Evolutionary conservation across 2,888 invertebrate genomes (phyloP).

Genomic region (Gasteruption jaculator): DNA sequence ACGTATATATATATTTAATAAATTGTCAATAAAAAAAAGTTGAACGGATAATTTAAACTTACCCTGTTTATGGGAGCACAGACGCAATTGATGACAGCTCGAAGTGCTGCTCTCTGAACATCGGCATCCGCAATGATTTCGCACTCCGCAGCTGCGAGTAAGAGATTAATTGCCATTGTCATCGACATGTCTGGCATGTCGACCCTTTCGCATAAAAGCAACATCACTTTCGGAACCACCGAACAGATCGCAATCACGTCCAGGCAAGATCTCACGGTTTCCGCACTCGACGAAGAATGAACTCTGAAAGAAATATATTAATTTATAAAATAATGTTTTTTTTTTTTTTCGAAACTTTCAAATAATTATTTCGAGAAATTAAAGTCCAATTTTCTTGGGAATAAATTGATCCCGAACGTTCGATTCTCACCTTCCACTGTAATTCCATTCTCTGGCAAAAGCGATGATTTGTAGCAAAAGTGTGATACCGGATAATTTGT

Average conservation of each 20-base stretch:
- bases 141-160: conserved; percentile 73
- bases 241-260: conserved; percentile 90
- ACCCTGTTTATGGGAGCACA: conserved; percentile 85
- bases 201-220: conserved; percentile 69
- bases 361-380: conserved; percentile 6
- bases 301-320: conserved; percentile 25
- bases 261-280: conserved; percentile 75
- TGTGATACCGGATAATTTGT: conserved; percentile 77
- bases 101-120: conserved; percentile 85
- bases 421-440: conserved; percentile 72
- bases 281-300: conserved; percentile 58
- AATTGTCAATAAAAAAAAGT: no score
- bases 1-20: no score
- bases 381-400: not conserved
- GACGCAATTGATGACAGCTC: conserved; percentile 89
- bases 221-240: conserved; percentile 77
- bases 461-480: conserved; percentile 82
- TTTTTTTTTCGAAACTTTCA: not conserved
- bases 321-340: conserved; percentile 7
- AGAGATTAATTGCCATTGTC: conserved; percentile 57
- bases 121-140: conserved; percentile 88
- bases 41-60: no score
- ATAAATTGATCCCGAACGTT: conserved; percentile 1
- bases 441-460: conserved; percentile 89
- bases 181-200: conserved; percentile 74